A percentile compares a stretch with the other conserved stretches of the same genome.
phyloP scores from a whole-genome alignment of 2,888 invertebrate species.

The Drosophila kuntzei region DNA sequence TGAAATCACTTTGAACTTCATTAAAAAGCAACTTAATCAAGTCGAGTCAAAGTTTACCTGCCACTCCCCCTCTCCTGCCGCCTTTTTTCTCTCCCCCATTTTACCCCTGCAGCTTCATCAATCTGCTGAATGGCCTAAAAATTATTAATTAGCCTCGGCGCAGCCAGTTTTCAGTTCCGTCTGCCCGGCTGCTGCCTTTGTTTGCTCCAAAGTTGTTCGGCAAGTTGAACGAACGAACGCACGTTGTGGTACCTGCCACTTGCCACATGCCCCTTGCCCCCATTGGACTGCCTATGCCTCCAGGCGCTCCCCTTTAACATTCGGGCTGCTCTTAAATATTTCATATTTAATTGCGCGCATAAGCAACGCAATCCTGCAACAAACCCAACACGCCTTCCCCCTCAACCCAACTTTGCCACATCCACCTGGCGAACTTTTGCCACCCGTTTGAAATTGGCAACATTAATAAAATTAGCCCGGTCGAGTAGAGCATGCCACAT shows the following conservation, averaged over 20 bases:
- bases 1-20: constrained; percentile 80
- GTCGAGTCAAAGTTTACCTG: constrained; percentile 56
- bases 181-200: constrained; percentile 24
- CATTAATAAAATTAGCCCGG: constrained; percentile 81
- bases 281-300: too few relatives aligned
- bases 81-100: too few relatives aligned
- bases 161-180: constrained; percentile 4
- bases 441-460: constrained; percentile 70
- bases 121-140: constrained; percentile 76
- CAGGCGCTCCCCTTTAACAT: too few relatives aligned
- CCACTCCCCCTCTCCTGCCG: neutral
- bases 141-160: constrained; percentile 72
- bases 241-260: constrained; percentile 10
- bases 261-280: neutral
- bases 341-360: constrained; percentile 83
- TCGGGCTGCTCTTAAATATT: constrained; percentile 60
- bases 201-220: constrained; percentile 35
- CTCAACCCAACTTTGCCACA: neutral
- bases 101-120: constrained; percentile 35
- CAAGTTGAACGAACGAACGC: constrained; percentile 34
- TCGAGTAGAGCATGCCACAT: constrained; percentile 35
- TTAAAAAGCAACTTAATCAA: constrained; percentile 79
- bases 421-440: constrained; percentile 38
- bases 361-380: constrained; percentile 58
- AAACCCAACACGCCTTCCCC: neutral